Conservation (phyloP, 2,113 vertebrate genomes). For the Heloderma charlesbogerti region DNA sequence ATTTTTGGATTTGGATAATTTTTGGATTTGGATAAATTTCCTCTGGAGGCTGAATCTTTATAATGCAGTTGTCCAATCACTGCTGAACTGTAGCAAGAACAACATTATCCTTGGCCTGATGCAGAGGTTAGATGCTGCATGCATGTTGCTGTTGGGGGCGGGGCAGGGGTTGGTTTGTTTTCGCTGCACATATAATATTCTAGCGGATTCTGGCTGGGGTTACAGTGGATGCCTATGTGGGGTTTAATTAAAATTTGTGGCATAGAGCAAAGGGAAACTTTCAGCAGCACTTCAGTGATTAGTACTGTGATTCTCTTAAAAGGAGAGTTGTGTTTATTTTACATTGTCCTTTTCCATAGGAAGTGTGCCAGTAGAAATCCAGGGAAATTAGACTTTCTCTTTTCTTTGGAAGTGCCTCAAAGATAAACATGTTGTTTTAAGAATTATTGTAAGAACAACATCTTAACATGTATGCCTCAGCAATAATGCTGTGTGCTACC, state of each 20-base stretch:
- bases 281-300: background rate
- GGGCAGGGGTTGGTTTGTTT: background rate
- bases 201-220: background rate
- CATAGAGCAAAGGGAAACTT: background rate
- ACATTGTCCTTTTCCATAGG: constrained; percentile 51
- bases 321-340: constrained; percentile 56
- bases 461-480: background rate
- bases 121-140: background rate
- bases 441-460: constrained; percentile 20
- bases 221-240: background rate
- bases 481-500: background rate
- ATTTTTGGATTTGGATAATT: background rate
- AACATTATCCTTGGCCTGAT: background rate
- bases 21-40: background rate
- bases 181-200: background rate
- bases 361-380: constrained; percentile 52
- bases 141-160: background rate
- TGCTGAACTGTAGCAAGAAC: background rate
- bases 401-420: constrained; percentile 62
- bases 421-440: constrained; percentile 42
- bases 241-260: background rate
- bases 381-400: constrained; percentile 47
- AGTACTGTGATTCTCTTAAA: constrained; percentile 38
- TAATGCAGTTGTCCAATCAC: too few relatives aligned
- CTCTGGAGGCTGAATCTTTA: background rate